These are phyloP conservation scores for Neelides sp. DNA, from an alignment of 1,140 invertebrate genomes.

Conservation along the genomic window DNA sequence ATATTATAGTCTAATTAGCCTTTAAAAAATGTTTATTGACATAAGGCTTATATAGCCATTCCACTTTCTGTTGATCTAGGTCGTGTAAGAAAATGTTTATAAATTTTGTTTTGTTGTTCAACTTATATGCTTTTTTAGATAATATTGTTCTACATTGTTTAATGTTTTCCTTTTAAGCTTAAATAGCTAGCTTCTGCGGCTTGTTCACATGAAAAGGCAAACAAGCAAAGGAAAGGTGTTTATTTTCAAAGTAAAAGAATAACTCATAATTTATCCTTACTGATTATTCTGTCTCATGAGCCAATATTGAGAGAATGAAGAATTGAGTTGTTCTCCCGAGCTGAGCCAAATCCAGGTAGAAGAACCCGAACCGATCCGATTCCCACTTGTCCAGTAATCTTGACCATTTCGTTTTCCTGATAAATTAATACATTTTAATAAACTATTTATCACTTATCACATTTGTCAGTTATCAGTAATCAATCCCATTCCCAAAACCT, in stretches of 20 bases:
- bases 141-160: not conserved
- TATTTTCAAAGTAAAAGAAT: not conserved
- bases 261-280: slow-evolving; percentile 9
- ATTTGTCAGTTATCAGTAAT: not conserved
- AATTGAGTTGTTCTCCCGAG: slow-evolving; percentile 70
- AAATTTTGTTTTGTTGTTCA: too few relatives aligned
- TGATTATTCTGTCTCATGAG: slow-evolving; percentile 18
- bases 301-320: slow-evolving; percentile 47
- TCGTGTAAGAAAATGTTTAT: not conserved
- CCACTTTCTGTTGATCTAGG: not conserved
- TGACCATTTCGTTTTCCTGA: slow-evolving; percentile 56
- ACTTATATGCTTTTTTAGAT: not conserved
- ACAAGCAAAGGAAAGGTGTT: not conserved
- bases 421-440: not conserved
- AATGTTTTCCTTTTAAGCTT: not conserved
- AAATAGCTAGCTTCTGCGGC: not conserved
- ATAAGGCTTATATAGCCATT: not conserved
- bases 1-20: not conserved
- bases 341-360: slow-evolving; percentile 82
- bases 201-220: not conserved
- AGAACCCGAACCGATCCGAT: slow-evolving; percentile 60
- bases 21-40: not conserved
- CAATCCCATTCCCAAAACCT: not conserved
- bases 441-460: not conserved
- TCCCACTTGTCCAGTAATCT: slow-evolving; percentile 79